Conservation (phyloP, 2,797 vertebrate species). For the Phataginus tetradactyla region DNA sequence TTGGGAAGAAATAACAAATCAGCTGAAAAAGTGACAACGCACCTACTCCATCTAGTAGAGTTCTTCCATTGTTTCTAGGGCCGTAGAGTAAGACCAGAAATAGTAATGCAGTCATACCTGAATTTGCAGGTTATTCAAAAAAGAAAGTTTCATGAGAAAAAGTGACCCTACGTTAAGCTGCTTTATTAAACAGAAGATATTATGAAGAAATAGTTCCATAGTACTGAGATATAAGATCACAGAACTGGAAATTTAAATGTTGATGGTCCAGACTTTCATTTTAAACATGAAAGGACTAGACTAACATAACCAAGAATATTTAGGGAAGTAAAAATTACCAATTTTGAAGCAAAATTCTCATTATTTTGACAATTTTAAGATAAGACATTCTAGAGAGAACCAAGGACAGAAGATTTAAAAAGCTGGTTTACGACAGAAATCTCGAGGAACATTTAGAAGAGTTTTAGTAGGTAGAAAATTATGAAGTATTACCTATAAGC, state of each 20-base stretch:
- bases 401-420: background rate
- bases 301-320: background rate
- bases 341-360: background rate
- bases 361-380: background rate
- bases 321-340: background rate
- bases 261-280: background rate
- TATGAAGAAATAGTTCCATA: background rate
- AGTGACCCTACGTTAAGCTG: background rate
- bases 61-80: background rate
- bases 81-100: background rate
- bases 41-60: fast-evolving
- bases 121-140: background rate
- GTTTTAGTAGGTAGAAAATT: background rate
- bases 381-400: background rate
- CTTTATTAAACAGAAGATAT: background rate
- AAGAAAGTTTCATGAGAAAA: background rate
- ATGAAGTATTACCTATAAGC: background rate
- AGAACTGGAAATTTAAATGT: background rate
- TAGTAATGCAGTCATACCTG: background rate
- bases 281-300: background rate
- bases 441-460: background rate
- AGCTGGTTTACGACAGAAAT: background rate
- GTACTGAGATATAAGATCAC: background rate
- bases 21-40: background rate
- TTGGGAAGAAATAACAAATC: background rate